Conservation (phyloP, 2,888 invertebrate genomes). For the Tenodera sinensis region DNA sequence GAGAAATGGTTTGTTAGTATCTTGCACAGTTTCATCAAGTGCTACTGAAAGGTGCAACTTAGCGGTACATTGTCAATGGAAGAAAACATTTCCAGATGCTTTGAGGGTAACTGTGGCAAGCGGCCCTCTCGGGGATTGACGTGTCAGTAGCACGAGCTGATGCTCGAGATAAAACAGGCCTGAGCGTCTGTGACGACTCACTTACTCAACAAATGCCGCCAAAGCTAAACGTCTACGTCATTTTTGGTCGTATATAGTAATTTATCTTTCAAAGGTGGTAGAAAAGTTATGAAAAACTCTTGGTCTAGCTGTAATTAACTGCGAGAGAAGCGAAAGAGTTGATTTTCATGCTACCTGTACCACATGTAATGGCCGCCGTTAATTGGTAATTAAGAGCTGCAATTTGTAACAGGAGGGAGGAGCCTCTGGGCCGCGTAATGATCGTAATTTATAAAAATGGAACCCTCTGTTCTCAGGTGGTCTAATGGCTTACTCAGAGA, state of each 20-base stretch:
- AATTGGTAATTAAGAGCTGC: not conserved
- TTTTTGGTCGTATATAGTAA: not conserved
- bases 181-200: not conserved
- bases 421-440: not conserved
- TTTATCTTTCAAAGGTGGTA: not conserved
- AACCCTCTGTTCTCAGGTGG: not conserved
- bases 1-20: no score
- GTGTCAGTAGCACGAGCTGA: not conserved
- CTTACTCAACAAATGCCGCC: not conserved
- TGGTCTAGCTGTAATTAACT: not conserved
- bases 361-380: not conserved
- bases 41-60: no score
- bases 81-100: no score
- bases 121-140: not conserved
- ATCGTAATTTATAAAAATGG: not conserved
- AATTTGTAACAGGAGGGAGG: not conserved
- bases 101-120: no score
- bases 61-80: no score
- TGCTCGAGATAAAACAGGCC: not conserved
- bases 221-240: not conserved
- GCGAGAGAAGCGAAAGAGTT: not conserved
- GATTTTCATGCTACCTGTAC: not conserved
- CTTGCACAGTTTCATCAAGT: no score
- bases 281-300: not conserved
- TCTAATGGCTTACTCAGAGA: not conserved